phyloP scores from a whole-genome alignment of 2,888 invertebrate genomes.

The Prostheceraeus crozeri region DNA sequence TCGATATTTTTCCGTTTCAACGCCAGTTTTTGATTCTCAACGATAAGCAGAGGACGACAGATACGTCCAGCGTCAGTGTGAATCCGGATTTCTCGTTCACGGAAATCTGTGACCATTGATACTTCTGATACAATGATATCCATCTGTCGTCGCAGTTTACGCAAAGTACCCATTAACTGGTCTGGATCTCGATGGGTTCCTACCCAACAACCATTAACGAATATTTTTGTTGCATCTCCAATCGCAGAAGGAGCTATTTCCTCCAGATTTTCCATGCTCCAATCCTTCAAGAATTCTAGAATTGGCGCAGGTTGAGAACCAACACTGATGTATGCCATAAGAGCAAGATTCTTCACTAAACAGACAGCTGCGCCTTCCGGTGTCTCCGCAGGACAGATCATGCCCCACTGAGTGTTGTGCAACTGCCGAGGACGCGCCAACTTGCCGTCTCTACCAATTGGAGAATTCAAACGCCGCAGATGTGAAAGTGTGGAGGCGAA shows the following conservation, averaged over 20 bases:
- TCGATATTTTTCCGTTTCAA: constrained; percentile 90
- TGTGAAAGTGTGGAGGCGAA: constrained; percentile 97
- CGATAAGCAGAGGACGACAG: constrained; percentile 91
- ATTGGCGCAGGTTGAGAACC: constrained; percentile 96
- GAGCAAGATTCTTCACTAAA: constrained; percentile 91
- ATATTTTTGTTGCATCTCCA: constrained; percentile 81
- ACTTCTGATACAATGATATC: constrained; percentile 99
- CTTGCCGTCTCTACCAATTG: constrained; percentile 96
- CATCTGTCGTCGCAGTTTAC: constrained; percentile 95
- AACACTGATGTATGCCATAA: constrained; percentile 99
- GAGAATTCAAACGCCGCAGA: constrained; percentile 92
- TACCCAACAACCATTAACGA: constrained; percentile 98
- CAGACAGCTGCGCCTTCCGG: constrained; percentile 73
- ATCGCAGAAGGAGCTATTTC: constrained; percentile 99
- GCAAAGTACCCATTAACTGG: constrained; percentile 90
- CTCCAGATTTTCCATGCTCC: constrained; percentile 99
- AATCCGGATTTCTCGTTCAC: constrained; percentile 95
- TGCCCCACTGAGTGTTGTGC: constrained; percentile 98
- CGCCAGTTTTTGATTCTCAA: constrained; percentile 82
- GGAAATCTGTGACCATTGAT: constrained; percentile 96
- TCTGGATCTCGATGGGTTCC: constrained; percentile 98
- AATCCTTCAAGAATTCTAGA: constrained; percentile 98
- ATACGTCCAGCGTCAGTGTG: constrained; percentile 98
- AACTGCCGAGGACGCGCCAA: constrained; percentile 94
- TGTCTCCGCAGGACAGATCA: constrained; percentile 99